phyloP scores from a whole-genome alignment of 1,140 invertebrate species.

The Chironomus striatipennis region DNA sequence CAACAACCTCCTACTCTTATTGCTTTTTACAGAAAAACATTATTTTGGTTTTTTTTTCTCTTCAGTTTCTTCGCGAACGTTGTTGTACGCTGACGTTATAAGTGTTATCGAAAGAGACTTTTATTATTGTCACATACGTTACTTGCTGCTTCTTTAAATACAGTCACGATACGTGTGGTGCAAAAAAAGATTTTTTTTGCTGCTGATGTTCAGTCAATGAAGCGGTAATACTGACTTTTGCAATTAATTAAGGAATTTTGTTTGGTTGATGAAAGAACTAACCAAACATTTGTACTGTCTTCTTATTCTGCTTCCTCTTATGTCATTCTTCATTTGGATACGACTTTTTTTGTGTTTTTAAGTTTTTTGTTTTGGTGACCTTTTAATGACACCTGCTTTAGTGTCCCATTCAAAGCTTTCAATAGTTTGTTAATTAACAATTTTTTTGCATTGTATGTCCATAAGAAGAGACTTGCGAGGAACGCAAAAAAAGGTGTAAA shows the following conservation, averaged over 20 bases:
- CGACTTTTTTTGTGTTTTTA: background rate
- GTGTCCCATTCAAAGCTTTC: background rate
- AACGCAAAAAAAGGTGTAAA: no score
- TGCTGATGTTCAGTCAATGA: background rate
- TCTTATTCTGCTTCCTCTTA: background rate
- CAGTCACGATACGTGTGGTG: background rate
- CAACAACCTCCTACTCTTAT: conserved; percentile 7
- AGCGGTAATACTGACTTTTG: background rate
- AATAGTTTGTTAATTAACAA: no score
- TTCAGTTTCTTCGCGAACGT: conserved; percentile 3
- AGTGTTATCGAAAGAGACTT: background rate
- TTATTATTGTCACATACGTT: no score
- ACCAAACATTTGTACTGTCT: background rate
- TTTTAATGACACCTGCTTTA: background rate
- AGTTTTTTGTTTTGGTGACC: background rate
- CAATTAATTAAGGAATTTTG: background rate
- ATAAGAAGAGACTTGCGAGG: no score
- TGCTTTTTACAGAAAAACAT: background rate
- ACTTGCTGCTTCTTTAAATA: no score
- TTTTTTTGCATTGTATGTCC: no score
- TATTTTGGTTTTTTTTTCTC: background rate
- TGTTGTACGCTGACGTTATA: conserved; percentile 5
- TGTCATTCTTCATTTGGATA: background rate
- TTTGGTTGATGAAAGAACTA: background rate
- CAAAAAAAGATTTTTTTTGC: background rate